Conservation (phyloP, 2,797 vertebrate species). For the Podarcis lilfordi region DNA sequence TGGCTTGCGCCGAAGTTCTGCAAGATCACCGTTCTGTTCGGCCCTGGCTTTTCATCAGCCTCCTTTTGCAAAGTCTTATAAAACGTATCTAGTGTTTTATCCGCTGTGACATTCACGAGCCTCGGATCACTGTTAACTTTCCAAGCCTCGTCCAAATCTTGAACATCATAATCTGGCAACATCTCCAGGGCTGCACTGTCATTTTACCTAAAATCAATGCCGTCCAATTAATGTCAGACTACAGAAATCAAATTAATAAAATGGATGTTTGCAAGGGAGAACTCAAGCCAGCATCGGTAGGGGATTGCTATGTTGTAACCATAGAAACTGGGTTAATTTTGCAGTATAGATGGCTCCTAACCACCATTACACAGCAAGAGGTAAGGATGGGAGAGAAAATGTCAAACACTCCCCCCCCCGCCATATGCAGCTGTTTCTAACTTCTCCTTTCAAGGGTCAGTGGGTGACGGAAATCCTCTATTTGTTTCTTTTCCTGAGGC, state of each 20-base stretch:
- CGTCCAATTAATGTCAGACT: conserved; percentile 35
- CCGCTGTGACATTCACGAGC: conserved; percentile 22
- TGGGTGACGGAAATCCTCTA: not conserved
- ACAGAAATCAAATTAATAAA: conserved; percentile 27
- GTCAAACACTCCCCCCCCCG: not conserved
- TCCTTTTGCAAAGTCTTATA: conserved; percentile 9
- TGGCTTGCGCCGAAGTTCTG: not conserved
- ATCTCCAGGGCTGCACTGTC: not conserved
- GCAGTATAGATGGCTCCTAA: not conserved
- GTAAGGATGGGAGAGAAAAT: not conserved
- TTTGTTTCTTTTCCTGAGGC: not conserved
- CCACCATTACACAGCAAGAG: conserved; percentile 29
- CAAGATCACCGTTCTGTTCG: not conserved
- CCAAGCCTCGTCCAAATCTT: conserved; percentile 11
- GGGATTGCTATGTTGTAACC: conserved; percentile 22
- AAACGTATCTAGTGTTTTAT: conserved; percentile 17
- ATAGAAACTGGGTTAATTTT: conserved; percentile 33
- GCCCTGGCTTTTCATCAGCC: not conserved
- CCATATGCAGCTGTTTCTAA: not conserved
- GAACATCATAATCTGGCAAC: conserved; percentile 14
- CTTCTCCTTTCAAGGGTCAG: not conserved
- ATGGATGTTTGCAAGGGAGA: conserved; percentile 18
- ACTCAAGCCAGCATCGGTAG: conserved; percentile 9
- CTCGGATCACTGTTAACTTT: conserved; percentile 26
- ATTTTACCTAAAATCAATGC: conserved; percentile 43